phyloP scores from a whole-genome alignment of 1,140 invertebrate genomes.

The Ridgeia piscesae region DNA sequence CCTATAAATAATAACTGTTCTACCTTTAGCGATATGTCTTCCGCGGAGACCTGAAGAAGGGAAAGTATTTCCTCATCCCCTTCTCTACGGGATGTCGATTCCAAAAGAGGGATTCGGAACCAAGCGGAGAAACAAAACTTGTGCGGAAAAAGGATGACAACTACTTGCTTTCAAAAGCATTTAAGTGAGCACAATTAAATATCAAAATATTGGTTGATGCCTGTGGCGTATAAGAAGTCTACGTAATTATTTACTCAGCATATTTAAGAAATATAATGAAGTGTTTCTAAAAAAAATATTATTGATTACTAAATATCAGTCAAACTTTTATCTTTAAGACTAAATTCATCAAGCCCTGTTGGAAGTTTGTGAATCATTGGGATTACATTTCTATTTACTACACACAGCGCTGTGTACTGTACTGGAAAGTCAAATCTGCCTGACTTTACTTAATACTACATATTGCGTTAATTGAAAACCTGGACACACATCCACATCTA shows the following conservation, averaged over 20 bases:
- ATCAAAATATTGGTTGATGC: background rate
- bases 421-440: too few relatives aligned
- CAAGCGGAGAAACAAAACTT: constrained; percentile 42
- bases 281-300: background rate
- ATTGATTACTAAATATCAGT: too few relatives aligned
- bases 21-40: constrained; percentile 45
- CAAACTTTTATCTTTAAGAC: too few relatives aligned
- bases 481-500: too few relatives aligned
- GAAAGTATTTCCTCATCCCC: constrained; percentile 47
- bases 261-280: too few relatives aligned
- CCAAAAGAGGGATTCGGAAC: constrained; percentile 32
- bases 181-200: constrained; percentile 39
- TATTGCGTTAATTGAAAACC: too few relatives aligned
- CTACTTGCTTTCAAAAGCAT: constrained; percentile 43
- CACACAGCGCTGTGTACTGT: too few relatives aligned
- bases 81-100: constrained; percentile 54
- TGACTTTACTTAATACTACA: too few relatives aligned
- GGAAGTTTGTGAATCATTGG: too few relatives aligned
- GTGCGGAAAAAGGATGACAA: constrained; percentile 45
- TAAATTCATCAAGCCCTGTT: too few relatives aligned
- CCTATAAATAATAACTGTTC: constrained; percentile 12
- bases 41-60: constrained; percentile 43
- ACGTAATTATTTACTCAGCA: background rate
- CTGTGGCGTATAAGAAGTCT: background rate
- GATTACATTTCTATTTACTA: too few relatives aligned